A percentile compares a stretch with the other conserved stretches of the same genome.
Evolutionary conservation across 2,888 invertebrate species (phyloP).

Genomic region (Exocentrus adspersus): DNA sequence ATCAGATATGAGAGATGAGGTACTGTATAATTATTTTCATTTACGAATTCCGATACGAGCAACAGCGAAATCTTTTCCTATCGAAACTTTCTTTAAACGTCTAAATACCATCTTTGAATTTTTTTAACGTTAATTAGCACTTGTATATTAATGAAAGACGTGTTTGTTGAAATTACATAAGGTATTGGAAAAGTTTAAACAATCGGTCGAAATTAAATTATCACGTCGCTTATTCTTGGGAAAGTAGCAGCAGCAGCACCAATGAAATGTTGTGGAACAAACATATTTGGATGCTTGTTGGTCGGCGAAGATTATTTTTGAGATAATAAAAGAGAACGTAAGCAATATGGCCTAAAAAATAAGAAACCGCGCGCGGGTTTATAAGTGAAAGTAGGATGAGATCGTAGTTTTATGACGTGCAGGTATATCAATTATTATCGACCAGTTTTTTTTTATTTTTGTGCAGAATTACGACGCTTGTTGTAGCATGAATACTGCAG

Average conservation of each 20-base stretch:
- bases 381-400: conserved; percentile 22
- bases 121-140: background rate
- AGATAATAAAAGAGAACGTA: conserved; percentile 26
- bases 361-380: background rate
- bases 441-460: conserved; percentile 4
- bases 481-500: background rate
- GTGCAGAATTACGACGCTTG: background rate
- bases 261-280: background rate
- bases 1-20: background rate
- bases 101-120: no score
- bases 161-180: background rate
- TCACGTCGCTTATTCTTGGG: background rate
- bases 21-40: background rate
- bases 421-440: conserved; percentile 12
- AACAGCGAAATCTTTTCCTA: no score
- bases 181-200: background rate
- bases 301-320: conserved; percentile 5
- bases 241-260: background rate
- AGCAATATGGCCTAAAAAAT: conserved; percentile 11
- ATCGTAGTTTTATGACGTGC: conserved; percentile 13
- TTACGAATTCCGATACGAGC: no score
- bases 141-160: background rate
- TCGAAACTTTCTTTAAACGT: no score
- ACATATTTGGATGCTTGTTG: conserved; percentile 1
- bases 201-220: background rate